phyloP scores from a whole-genome alignment of 2,797 vertebrate species.

The Enteromius afrohamiltoni region DNA sequence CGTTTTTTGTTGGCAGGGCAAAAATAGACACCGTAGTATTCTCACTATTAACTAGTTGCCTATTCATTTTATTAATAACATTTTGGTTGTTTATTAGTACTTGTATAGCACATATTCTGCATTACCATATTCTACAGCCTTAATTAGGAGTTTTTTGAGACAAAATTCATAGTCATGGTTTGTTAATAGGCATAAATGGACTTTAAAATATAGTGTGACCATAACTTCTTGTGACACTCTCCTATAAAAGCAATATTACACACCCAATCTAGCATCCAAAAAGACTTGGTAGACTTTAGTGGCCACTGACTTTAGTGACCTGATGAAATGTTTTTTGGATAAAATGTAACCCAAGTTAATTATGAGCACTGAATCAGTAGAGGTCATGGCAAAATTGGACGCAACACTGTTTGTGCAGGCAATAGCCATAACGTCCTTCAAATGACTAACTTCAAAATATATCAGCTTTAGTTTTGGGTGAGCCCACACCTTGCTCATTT shows the following conservation, averaged over 20 bases:
- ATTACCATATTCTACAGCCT: not conserved
- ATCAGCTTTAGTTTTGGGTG: not conserved
- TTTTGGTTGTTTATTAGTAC: not conserved
- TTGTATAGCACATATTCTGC: not conserved
- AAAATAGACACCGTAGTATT: not conserved
- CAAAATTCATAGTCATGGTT: not conserved
- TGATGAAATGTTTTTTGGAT: constrained; percentile 1
- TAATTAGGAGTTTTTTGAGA: not conserved
- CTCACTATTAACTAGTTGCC: not conserved
- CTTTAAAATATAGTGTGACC: not conserved
- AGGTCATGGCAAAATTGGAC: not conserved
- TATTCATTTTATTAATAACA: not conserved
- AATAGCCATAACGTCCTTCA: not conserved
- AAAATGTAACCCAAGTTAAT: constrained; percentile 8
- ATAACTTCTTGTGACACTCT: not conserved
- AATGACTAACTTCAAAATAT: not conserved
- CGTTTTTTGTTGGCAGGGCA: not conserved
- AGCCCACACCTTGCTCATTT: not conserved
- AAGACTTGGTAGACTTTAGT: not conserved
- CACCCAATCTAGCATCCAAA: not conserved
- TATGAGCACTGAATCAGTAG: not conserved
- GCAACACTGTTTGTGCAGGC: not conserved
- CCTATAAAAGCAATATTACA: not conserved
- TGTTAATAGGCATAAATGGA: not conserved
- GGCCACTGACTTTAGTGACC: not conserved